Percentiles rank a stretch among this genome's conserved stretches.
Conservation (phyloP, 1,140 invertebrate genomes). For the Acromyrmex heyeri region DNA sequence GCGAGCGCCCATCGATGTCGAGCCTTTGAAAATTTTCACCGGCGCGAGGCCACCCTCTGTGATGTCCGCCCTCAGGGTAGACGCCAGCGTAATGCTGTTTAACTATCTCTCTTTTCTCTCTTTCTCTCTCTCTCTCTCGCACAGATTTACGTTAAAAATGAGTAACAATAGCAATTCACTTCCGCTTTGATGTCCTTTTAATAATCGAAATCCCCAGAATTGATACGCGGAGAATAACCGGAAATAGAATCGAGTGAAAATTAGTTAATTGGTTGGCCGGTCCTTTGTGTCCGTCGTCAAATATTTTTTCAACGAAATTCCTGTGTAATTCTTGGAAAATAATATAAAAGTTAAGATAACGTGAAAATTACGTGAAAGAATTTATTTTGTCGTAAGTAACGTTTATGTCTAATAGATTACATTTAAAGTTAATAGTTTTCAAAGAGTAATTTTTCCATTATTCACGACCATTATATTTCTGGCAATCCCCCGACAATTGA, state of each 20-base stretch:
- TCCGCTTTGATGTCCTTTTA: conserved; percentile 60
- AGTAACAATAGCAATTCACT: conserved; percentile 60
- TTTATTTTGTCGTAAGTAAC: not conserved
- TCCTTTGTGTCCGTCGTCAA: conserved; percentile 1
- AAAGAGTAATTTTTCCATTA: not conserved
- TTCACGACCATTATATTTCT: not conserved
- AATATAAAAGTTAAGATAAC: not conserved
- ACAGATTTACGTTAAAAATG: conserved; percentile 57
- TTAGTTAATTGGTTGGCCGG: conserved; percentile 39
- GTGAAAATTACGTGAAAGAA: not conserved
- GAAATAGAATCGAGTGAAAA: conserved; percentile 49
- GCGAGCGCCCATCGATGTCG: conserved; percentile 63
- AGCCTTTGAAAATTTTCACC: conserved; percentile 63
- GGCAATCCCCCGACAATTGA: conserved; percentile 7
- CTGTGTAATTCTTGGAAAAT: not conserved
- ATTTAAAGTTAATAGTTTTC: not conserved
- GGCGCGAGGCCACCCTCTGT: conserved; percentile 44
- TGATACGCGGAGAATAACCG: conserved; percentile 43
- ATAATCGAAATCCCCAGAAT: conserved; percentile 55
- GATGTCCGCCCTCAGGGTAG: conserved; percentile 59
- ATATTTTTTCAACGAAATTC: conserved; percentile 10
- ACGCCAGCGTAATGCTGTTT: conserved; percentile 60
- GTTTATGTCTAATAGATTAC: not conserved
- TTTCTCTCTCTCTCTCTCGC: conserved; percentile 28
- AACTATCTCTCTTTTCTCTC: conserved; percentile 31